A percentile compares a stretch with the other conserved stretches of the same genome.
Conservation (phyloP, 1,140 invertebrate species). For the Hylaeus anthracinus region DNA sequence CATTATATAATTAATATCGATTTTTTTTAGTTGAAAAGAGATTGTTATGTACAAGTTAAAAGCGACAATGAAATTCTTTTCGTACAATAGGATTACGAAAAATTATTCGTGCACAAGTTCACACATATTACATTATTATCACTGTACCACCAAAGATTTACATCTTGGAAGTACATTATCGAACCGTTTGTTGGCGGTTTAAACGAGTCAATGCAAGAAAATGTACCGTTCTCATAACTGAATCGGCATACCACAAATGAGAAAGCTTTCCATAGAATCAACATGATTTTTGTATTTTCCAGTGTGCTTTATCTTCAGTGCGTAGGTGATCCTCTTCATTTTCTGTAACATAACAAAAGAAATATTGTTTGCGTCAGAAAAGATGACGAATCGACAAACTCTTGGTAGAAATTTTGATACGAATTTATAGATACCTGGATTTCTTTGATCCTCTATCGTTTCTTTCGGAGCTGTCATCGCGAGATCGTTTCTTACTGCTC, state of each 20-base stretch:
- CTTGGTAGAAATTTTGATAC: neutral
- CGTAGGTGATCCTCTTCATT: slow-evolving; percentile 47
- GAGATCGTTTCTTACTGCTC: slow-evolving; percentile 85
- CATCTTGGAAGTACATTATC: neutral
- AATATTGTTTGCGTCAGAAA: too few relatives aligned
- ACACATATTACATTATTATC: slow-evolving; percentile 13
- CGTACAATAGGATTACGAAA: slow-evolving; percentile 23
- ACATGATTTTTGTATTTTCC: slow-evolving; percentile 42
- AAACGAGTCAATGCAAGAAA: slow-evolving; percentile 63
- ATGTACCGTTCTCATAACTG: slow-evolving; percentile 58
- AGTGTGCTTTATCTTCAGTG: slow-evolving; percentile 25
- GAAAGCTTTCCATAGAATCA: slow-evolving; percentile 52
- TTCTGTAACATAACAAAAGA: slow-evolving; percentile 44
- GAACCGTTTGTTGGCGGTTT: slow-evolving; percentile 15
- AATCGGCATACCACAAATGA: slow-evolving; percentile 48
- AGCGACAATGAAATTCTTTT: slow-evolving; percentile 19
- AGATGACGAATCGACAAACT: too few relatives aligned
- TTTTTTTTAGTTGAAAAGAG: slow-evolving; percentile 6
- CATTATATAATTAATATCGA: slow-evolving; percentile 22
- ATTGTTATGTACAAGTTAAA: slow-evolving; percentile 37
- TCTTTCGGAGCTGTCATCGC: slow-evolving; percentile 87
- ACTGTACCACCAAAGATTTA: neutral
- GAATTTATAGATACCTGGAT: slow-evolving; percentile 81
- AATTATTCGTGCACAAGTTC: slow-evolving; percentile 9
- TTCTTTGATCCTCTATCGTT: slow-evolving; percentile 85